Evolutionary conservation across 2,888 invertebrate species (phyloP).

Genomic region (Phrixothrix hirtus): DNA sequence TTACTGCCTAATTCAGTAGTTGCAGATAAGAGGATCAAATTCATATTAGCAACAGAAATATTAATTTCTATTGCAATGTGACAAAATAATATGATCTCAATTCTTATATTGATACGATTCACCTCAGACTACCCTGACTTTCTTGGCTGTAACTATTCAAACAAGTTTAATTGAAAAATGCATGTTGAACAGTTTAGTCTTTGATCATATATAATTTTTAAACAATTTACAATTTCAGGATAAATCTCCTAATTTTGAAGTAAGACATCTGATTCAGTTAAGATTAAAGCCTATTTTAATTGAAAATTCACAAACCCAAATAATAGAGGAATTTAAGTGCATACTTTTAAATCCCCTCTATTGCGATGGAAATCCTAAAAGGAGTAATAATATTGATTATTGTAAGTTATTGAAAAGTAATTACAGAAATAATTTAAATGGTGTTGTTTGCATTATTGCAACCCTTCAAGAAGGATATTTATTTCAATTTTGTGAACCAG

Average conservation of each 20-base stretch:
- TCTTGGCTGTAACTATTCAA: too few relatives aligned
- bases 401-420: constrained; percentile 59
- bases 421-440: constrained; percentile 61
- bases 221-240: constrained; percentile 30
- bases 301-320: constrained; percentile 52
- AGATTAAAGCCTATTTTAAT: constrained; percentile 55
- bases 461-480: constrained; percentile 72
- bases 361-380: constrained; percentile 42
- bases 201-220: background rate
- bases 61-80: too few relatives aligned
- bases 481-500: constrained; percentile 66
- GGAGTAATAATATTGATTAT: constrained; percentile 31
- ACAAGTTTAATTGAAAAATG: too few relatives aligned
- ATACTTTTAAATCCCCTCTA: constrained; percentile 59
- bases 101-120: too few relatives aligned
- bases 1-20: too few relatives aligned
- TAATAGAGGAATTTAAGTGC: constrained; percentile 60
- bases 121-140: too few relatives aligned
- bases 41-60: too few relatives aligned
- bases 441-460: constrained; percentile 66
- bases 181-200: too few relatives aligned
- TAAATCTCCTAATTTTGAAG: constrained; percentile 47
- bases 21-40: too few relatives aligned
- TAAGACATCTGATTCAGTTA: constrained; percentile 57
- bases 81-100: too few relatives aligned